Percentiles rank a stretch among this genome's conserved stretches.
These are phyloP conservation scores for Polia nebulosa DNA, from an alignment of 2,888 invertebrate species.

Conservation along the genomic window DNA sequence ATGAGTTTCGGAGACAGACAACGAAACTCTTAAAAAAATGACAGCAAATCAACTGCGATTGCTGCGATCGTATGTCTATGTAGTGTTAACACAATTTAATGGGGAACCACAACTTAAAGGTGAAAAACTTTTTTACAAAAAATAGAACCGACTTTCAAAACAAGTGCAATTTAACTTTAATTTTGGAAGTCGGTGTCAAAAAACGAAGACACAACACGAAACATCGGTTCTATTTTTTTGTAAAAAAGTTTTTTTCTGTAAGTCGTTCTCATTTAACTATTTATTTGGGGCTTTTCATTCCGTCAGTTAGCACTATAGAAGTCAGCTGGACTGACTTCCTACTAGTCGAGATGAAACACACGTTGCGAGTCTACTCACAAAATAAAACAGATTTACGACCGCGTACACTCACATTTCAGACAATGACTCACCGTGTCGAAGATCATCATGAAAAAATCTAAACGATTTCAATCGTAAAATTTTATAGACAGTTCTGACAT, in stretches of 20 bases:
- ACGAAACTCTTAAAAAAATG: no score
- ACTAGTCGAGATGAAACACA: conserved; percentile 29
- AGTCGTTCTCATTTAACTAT: neutral
- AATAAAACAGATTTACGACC: conserved; percentile 41
- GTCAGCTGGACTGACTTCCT: neutral
- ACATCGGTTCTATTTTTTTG: no score
- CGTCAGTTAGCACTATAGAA: neutral
- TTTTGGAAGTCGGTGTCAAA: no score
- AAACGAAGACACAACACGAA: no score
- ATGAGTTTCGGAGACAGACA: no score
- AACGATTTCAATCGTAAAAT: conserved; percentile 16
- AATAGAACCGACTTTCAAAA: no score
- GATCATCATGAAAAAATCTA: conserved; percentile 19
- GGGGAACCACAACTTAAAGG: no score
- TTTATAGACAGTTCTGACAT: conserved; percentile 4
- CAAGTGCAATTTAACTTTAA: no score
- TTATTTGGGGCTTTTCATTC: neutral
- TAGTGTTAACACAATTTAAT: no score
- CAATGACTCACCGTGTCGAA: conserved; percentile 26
- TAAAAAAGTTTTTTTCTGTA: neutral
- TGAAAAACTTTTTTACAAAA: no score
- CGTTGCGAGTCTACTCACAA: neutral
- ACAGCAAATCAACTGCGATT: no score
- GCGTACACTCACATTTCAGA: conserved; percentile 19
- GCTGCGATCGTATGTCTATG: no score